Base-by-base conservation (phyloP, 2,797 vertebrate species). In the Antennarius maculatus region DNA sequence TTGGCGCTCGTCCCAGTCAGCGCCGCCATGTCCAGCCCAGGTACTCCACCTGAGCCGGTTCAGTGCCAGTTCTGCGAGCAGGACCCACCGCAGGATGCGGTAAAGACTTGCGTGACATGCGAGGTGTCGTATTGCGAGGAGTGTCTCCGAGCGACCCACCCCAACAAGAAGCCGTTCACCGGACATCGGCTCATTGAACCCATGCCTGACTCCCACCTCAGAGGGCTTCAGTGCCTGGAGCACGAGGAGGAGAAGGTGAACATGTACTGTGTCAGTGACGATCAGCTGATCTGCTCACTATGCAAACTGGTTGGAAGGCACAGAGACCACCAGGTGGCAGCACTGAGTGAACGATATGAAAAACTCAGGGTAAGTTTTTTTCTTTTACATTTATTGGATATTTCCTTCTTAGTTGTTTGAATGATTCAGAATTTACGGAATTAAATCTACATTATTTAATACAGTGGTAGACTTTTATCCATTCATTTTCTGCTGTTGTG, bases 51-150 rank as follows among this genome's bases (percentile, higher is more conserved):
- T 0, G 95, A 97, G 73, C 95, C 95, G 63, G 93, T 98, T 63
- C 96, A 95, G 74, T 98, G 97, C 92, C 97, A 98, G 92, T 98
- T 98, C 93, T 98, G 97, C 4, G 97, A 98, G 89, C 96, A 96
- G 91, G 96, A 98, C 76, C 96, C 96, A 48, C 96, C 96, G 16
- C 95, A 95, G 86, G 96, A 96, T 1, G 97, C 97, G 0, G 94
- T 97, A 63, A 98, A 98, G 86, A 98, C 97, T 12, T 98, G 97
- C 0, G 95, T 97, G 82, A 98, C 96, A 13, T 98, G 97, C 0
- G 97, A 97, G 88, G 97, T 98, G 86, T 98, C 96, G n/a, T 98
- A 97, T 91, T 98, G 97, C 0, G 96, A 97, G 55, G 96, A 96
- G 81, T 98, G 97, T 87, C 94, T 98, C 76, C 90, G 96, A 76